These are phyloP conservation scores for Bettongia penicillata DNA, from an alignment of 2,113 vertebrate genomes.

Conservation along the genomic window DNA sequence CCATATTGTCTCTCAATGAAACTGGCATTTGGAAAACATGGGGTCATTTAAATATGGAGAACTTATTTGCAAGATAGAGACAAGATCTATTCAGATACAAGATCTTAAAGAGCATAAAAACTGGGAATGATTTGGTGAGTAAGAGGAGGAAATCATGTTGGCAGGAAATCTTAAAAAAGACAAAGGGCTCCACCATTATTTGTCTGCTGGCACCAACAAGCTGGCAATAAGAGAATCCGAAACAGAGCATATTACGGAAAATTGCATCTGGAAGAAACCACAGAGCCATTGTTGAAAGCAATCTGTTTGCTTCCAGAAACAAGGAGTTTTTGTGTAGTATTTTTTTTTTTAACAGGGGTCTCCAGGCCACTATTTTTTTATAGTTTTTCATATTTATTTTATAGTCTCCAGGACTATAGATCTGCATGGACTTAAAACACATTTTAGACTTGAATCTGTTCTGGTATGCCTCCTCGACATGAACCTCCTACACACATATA, in stretches of 20 bases:
- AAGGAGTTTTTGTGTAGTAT: not conserved
- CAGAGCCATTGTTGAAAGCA: not conserved
- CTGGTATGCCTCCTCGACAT: not conserved
- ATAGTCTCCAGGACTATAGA: not conserved
- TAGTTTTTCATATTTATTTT: no score
- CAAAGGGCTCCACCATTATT: not conserved
- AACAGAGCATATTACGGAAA: constrained; percentile 25
- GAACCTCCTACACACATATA: not conserved
- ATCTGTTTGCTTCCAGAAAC: not conserved
- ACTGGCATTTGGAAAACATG: constrained; percentile 9
- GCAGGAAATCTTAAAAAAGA: constrained; percentile 43
- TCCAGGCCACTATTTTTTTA: not conserved
- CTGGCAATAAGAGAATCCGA: constrained; percentile 32
- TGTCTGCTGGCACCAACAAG: constrained; percentile 29
- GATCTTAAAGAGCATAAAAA: not conserved
- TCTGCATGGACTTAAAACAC: constrained; percentile 21
- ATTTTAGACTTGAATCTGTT: constrained; percentile 58
- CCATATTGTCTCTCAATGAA: not conserved
- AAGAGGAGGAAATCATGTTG: not conserved
- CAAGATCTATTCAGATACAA: constrained; percentile 4
- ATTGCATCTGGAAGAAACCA: constrained; percentile 45
- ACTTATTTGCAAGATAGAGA: not conserved
- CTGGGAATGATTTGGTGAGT: constrained; percentile 27
- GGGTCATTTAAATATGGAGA: not conserved
- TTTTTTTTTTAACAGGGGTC: constrained; percentile 4